phyloP scores from a whole-genome alignment of 2,797 vertebrate genomes.

The Eurystomus glaucurus region DNA sequence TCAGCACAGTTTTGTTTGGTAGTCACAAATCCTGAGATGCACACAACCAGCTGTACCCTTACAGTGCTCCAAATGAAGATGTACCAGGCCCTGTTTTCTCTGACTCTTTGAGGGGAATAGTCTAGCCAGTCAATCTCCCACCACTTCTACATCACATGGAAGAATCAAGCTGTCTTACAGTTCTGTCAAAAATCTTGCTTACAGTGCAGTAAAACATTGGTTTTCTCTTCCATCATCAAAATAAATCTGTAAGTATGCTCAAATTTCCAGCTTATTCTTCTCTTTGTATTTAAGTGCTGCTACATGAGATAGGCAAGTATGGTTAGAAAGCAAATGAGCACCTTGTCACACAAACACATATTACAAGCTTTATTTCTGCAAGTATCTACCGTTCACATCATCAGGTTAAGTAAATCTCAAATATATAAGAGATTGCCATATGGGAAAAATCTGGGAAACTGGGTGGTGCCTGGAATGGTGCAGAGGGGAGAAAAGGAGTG shows the following conservation, averaged over 20 bases:
- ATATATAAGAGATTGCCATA: neutral
- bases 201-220: neutral
- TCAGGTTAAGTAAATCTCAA: neutral
- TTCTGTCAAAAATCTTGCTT: neutral
- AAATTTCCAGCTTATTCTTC: neutral
- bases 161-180: neutral
- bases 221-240: neutral
- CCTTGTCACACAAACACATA: neutral
- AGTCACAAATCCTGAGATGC: neutral
- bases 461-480: neutral
- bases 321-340: neutral
- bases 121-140: neutral
- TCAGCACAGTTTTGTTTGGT: neutral
- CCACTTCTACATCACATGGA: neutral
- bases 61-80: neutral
- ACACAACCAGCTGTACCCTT: neutral
- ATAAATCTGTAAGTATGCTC: neutral
- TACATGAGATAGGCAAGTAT: fast-evolving
- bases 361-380: neutral
- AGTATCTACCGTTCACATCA: neutral
- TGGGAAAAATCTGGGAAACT: neutral
- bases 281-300: neutral
- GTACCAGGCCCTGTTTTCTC: neutral
- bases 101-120: neutral
- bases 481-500: neutral